Base-by-base conservation (phyloP, 2,797 vertebrate species). In the Hoplostethus atlanticus region DNA sequence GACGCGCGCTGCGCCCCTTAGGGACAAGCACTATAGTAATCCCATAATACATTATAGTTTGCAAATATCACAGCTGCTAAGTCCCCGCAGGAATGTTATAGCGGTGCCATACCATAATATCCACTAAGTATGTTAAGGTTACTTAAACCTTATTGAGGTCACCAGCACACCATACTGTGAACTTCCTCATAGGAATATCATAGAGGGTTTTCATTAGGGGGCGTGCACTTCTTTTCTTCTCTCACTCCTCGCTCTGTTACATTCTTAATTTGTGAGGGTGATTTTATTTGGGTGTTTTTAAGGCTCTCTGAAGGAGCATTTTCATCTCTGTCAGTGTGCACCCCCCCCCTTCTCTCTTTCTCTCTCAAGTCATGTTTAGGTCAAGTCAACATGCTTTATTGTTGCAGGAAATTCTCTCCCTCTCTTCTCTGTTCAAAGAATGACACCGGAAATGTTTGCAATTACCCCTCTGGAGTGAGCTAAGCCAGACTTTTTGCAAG, bases 201-300 rank as follows among this genome's bases (percentile, higher is more conserved):
- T 21, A 21, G 21, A 21, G 21, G 21, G 21, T 17, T 51, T 38
- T 66, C 44, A 67, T 50, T 12, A 2, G 5, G 10, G 53, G 52
- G 36, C 13, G 6, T 21, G 15, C 42, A 16, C 60, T 58, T 36
- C 63, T 65, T 64, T 21, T 36, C 53, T 34, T 13, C 46, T 25
- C 6, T 48, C 9, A 30, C n/a, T 60, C 53, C 21, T 0, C 48
- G 50, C 53, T 17, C 0, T 47, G 44, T 73, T 73, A 16, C 68
- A 70, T 73, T 58, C 62, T 80, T 84, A 0, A 87, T 80, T 71
- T 79, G 61, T 36, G 57, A 6, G 13, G 31, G 56, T 54, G 54
- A 52, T 71, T 46, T 58, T 38, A 40, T 76, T 68, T 72, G 53
- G 58, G 57, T 72, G 71, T 68, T 68, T 73, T 8, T 48, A 31